These are phyloP conservation scores for Anneissia japonica DNA, from an alignment of 35 echinoderm and acorn worm genomes.

Conservation along the genomic window DNA sequence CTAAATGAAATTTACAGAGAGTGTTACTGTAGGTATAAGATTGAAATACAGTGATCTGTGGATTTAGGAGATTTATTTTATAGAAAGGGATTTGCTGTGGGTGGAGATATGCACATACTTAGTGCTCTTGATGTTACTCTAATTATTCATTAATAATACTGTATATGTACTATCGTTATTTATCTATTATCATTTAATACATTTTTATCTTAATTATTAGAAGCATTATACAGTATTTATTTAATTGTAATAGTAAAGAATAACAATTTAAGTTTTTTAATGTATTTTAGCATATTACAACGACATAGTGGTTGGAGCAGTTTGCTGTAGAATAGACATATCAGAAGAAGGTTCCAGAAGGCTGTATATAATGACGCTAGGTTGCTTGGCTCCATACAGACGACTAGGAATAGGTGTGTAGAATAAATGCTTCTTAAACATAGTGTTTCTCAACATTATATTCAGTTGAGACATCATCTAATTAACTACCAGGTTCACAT, in stretches of 20 bases:
- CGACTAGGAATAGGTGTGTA: constrained; percentile 95
- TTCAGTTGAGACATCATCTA: no score
- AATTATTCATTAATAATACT: background rate
- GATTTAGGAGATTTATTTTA: no score
- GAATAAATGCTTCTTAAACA: no score
- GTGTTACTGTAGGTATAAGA: no score
- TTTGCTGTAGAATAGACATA: constrained; percentile 94
- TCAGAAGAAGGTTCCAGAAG: constrained; percentile 69
- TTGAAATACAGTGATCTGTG: no score
- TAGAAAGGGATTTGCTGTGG: no score
- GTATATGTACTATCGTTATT: background rate
- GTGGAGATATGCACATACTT: background rate
- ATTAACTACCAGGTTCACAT: no score
- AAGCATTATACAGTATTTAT: background rate
- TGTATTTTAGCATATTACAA: constrained; percentile 77
- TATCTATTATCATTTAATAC: background rate
- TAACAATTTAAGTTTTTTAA: no score
- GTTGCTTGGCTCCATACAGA: constrained; percentile 91
- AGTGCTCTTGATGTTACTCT: background rate
- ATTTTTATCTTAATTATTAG: background rate
- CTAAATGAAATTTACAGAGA: no score
- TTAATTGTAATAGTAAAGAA: background rate
- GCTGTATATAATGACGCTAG: constrained; percentile 94
- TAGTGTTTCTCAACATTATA: no score
- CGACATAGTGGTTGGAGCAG: constrained; percentile 95